phyloP scores from a whole-genome alignment of 2,113 vertebrate genomes.

The Mystacornis crossleyi region DNA sequence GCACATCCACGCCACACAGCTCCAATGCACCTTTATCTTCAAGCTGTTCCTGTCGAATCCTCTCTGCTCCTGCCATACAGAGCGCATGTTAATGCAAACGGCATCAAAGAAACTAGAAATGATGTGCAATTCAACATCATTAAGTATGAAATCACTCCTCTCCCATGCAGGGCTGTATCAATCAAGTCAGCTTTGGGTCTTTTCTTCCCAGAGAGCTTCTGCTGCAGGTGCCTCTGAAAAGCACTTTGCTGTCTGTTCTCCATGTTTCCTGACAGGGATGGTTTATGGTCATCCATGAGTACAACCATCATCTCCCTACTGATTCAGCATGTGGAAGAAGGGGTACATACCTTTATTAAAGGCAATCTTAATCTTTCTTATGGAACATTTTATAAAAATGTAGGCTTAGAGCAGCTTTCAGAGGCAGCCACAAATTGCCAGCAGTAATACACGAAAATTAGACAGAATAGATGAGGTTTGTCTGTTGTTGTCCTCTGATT shows the following conservation, averaged over 20 bases:
- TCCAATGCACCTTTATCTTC: neutral
- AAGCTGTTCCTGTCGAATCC: neutral
- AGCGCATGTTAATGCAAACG: rapidly evolving
- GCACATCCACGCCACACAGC: rapidly evolving
- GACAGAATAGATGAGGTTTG: neutral
- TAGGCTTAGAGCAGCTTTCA: neutral
- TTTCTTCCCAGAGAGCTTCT: neutral
- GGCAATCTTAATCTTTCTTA: neutral
- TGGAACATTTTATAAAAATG: neutral
- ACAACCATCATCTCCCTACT: neutral
- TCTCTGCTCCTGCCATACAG: neutral
- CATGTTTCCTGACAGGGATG: neutral
- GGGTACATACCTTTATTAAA: neutral
- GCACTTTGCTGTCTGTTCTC: rapidly evolving
- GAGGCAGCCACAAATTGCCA: neutral
- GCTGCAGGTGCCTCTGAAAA: neutral
- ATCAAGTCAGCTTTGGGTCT: neutral
- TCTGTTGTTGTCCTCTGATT: neutral
- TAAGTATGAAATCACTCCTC: neutral
- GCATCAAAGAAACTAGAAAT: neutral
- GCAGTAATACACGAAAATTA: neutral
- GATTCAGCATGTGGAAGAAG: neutral
- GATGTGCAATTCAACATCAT: neutral
- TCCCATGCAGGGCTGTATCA: neutral
- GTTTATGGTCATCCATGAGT: neutral